Evolutionary conservation across 2,113 vertebrate genomes (phyloP).

Genomic region (Leptobrachium leishanense): DNA sequence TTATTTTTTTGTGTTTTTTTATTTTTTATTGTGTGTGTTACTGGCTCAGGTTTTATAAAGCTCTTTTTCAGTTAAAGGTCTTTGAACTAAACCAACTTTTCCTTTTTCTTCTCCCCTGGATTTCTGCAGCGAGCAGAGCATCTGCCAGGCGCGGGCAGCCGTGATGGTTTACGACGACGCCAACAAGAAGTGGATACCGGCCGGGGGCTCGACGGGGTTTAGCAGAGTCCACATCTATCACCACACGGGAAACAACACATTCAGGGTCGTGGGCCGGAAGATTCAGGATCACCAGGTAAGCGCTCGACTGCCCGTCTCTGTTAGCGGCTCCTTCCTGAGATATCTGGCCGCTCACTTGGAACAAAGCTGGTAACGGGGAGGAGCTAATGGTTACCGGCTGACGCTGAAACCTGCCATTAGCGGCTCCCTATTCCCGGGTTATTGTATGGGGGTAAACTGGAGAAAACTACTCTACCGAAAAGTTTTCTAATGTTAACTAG

Average conservation of each 20-base stretch:
- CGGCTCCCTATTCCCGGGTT: no score
- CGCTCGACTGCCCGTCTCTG: background rate
- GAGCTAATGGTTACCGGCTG: no score
- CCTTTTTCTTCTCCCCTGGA: background rate
- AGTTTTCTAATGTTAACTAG: no score
- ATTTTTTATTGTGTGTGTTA: no score
- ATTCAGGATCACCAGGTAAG: slow-evolving; percentile 98
- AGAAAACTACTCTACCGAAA: no score
- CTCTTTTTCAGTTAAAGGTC: background rate
- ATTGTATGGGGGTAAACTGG: no score
- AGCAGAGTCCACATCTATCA: slow-evolving; percentile 98
- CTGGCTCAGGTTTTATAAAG: no score
- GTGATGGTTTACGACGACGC: slow-evolving; percentile 98
- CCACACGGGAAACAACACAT: slow-evolving; percentile 97
- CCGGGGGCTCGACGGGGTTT: slow-evolving; percentile 94
- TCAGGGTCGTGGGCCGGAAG: slow-evolving; percentile 96
- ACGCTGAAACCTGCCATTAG: no score
- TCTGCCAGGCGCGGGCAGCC: slow-evolving; percentile 97
- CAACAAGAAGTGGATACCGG: slow-evolving; percentile 99
- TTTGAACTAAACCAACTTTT: background rate
- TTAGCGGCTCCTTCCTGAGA: no score
- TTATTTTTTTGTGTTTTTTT: no score
- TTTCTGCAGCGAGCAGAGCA: slow-evolving; percentile 91
- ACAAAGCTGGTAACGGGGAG: no score
- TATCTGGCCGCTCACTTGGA: no score